A percentile compares a stretch with the other conserved stretches of the same genome.
These are phyloP conservation scores for Penaeus chinensis DNA, from an alignment of 1,140 invertebrate genomes.

Conservation along the genomic window DNA sequence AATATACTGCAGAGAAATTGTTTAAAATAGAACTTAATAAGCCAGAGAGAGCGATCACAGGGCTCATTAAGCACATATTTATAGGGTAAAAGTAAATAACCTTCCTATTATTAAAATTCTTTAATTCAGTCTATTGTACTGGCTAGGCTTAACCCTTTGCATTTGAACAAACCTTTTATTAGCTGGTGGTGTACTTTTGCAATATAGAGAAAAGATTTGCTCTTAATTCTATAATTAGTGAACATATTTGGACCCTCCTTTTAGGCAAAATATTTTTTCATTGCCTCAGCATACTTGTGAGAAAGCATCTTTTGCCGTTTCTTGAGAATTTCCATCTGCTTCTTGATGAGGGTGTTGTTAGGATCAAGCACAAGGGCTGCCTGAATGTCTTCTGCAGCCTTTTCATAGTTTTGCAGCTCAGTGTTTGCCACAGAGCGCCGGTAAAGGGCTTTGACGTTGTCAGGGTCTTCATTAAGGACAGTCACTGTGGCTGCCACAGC, in stretches of 20 bases:
- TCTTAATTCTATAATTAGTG: too few species aligned
- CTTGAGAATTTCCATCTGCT: slow-evolving; percentile 31
- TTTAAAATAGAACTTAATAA: too few species aligned
- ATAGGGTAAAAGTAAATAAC: too few species aligned
- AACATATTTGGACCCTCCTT: not conserved
- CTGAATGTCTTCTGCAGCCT: slow-evolving; percentile 19
- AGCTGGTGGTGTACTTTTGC: too few species aligned
- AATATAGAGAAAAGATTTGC: too few species aligned
- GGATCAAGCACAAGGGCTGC: slow-evolving; percentile 35
- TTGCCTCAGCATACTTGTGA: slow-evolving; percentile 35
- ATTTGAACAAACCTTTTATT: too few species aligned
- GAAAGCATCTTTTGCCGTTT: slow-evolving; percentile 24
- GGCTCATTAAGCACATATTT: too few species aligned
- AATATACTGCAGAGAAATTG: too few species aligned
- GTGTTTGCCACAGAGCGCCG: slow-evolving; percentile 43
- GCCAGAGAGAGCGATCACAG: too few species aligned
- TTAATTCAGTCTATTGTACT: too few species aligned
- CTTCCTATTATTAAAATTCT: too few species aligned
- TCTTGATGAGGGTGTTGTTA: slow-evolving; percentile 18
- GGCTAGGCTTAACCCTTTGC: too few species aligned
- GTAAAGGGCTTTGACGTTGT: slow-evolving; percentile 38
- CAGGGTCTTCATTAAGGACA: not conserved
- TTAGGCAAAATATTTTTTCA: slow-evolving; percentile 43
- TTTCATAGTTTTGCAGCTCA: slow-evolving; percentile 46
- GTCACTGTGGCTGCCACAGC: slow-evolving; percentile 18